Evolutionary conservation across 37 sponge, comb jelly and placozoan species (phyloP), one percentile per base, ranked within the genome.

Genomic region (Chondrilla cf. caribensis): DNA sequence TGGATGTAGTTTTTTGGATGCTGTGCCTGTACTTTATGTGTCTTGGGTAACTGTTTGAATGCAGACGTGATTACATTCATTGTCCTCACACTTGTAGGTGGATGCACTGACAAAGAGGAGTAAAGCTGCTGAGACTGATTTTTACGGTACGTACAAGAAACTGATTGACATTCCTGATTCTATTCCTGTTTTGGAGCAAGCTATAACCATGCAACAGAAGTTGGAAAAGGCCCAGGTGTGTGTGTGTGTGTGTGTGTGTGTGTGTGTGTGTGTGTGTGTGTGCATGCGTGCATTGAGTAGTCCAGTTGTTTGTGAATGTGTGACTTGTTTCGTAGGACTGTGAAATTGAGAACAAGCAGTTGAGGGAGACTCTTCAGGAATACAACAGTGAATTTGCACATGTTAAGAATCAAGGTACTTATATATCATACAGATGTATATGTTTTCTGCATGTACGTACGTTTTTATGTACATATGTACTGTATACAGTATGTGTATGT

Each of bases 381-480:
- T 97, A 97, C 82, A 97, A 94, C 58, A 54, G 51, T 29, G 95
- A 97, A 82, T 97, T 94, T 97, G 93, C 95, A 2, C 87, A 95
- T 36, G 96, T 92, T 43, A 92, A 94, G 70, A 89, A 86, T 47
- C 92, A 91, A 84, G 95, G 92, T 83, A 71, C 15, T 39, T 9
- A 66, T 38, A 68, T 47, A 0, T 42, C 19, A 64, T 59, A 11
- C 9, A 79, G 3, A 18, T 33, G 66, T 9, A 11, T n/a, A 66
- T 42, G 33, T 37, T 19, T 31, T 43, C 25, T 25, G 32, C 17
- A 75, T 31, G 32, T 75, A 44, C 66, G 33, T 64, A 29, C 66
- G 33, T 47, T 3, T 55, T 4, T 55, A 41, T 54, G 54, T 24
- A 42, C 32, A 6, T 41, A 26, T 40, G 11, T 78, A 26, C 32